Conservation (phyloP, 2,797 vertebrate species). For the Eulemur coronatus region DNA sequence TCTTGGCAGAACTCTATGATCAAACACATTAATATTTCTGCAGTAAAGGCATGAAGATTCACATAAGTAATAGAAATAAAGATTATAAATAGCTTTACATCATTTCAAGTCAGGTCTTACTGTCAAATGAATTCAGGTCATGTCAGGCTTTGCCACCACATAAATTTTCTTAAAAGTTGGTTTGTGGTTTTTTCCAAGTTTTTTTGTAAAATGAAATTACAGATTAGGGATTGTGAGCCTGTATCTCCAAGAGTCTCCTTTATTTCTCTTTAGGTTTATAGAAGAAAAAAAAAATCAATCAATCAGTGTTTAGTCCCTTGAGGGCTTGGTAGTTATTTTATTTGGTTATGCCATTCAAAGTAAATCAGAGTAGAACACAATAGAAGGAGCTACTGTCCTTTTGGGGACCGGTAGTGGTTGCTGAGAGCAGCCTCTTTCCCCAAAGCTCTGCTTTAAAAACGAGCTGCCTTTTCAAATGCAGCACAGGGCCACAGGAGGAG, state of each 20-base stretch:
- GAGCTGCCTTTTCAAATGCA: constrained; percentile 63
- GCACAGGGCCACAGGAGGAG: constrained; percentile 33
- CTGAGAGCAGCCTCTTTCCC: constrained; percentile 30
- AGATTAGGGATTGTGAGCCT: constrained; percentile 32
- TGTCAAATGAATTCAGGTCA: constrained; percentile 57
- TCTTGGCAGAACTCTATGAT: background rate
- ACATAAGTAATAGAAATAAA: constrained; percentile 7
- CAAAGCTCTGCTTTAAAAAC: constrained; percentile 51
- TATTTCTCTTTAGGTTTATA: constrained; percentile 54
- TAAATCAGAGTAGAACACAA: constrained; percentile 62
- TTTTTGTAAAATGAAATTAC: constrained; percentile 33
- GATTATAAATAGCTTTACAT: constrained; percentile 21
- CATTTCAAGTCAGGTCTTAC: constrained; percentile 9
- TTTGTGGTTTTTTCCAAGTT: background rate
- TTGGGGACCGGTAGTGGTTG: constrained; percentile 20
- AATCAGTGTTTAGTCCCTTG: constrained; percentile 42
- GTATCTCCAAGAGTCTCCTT: background rate
- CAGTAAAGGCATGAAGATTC: constrained; percentile 9
- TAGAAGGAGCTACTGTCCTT: constrained; percentile 59
- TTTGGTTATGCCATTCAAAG: constrained; percentile 61
- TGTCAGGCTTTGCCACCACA: background rate
- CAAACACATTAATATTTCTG: background rate
- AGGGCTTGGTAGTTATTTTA: constrained; percentile 23
- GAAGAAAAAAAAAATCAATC: constrained; percentile 1
- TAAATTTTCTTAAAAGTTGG: background rate